Evolutionary conservation across 1,140 invertebrate genomes (phyloP).

Genomic region (Apis cerana): DNA sequence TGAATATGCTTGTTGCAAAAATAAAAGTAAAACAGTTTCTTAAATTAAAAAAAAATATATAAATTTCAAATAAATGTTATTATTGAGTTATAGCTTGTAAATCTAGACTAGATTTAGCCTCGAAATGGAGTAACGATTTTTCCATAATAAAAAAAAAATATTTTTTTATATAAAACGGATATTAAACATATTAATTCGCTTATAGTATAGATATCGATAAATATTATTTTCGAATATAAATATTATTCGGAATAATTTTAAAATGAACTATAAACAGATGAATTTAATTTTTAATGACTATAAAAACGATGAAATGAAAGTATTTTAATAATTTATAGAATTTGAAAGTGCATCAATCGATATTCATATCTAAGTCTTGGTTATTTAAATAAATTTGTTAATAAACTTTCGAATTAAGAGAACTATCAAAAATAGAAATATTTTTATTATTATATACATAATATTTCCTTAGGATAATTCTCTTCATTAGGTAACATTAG

Average conservation of each 20-base stretch:
- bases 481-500: neutral
- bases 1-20: neutral
- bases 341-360: neutral
- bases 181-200: neutral
- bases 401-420: neutral
- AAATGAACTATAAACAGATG: neutral
- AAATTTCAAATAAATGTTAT: conserved; percentile 25
- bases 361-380: neutral
- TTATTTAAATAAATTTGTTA: neutral
- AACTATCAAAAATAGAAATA: neutral
- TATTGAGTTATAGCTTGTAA: neutral
- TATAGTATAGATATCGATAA: neutral
- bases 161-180: neutral
- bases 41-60: conserved; percentile 21
- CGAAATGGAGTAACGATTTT: neutral
- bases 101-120: conserved; percentile 49
- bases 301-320: neutral
- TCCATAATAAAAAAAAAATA: neutral
- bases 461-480: neutral
- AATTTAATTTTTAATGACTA: neutral
- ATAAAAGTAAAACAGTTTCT: neutral
- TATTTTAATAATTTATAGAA: neutral
- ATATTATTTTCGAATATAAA: neutral
- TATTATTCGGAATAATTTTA: neutral
- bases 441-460: neutral